phyloP scores from a whole-genome alignment of 1,140 invertebrate species.

The Charaxes varanes region DNA sequence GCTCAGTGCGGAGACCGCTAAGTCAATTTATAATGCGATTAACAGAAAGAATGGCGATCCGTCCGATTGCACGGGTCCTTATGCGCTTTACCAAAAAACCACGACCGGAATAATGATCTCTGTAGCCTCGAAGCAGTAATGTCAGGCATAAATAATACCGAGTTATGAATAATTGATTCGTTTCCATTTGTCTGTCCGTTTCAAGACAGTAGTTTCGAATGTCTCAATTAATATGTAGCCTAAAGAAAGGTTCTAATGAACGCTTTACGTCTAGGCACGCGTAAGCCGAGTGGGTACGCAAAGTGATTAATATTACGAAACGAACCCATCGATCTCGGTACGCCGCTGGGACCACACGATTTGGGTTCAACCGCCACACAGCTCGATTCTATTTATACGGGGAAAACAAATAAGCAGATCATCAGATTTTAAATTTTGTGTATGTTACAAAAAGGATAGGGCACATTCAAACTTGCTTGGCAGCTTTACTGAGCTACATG shows the following conservation, averaged over 20 bases:
- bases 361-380: constrained; percentile 13
- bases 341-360: constrained; percentile 41
- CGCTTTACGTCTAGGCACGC: constrained; percentile 51
- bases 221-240: constrained; percentile 71
- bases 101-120: constrained; percentile 37
- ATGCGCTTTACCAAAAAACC: constrained; percentile 42
- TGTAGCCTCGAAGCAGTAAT: constrained; percentile 23
- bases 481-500: too few relatives aligned
- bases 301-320: constrained; percentile 62
- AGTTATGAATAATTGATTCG: constrained; percentile 39
- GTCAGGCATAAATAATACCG: constrained; percentile 16
- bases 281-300: constrained; percentile 59
- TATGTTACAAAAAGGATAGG: too few relatives aligned
- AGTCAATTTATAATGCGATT: constrained; percentile 67
- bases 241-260: constrained; percentile 65
- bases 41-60: constrained; percentile 58
- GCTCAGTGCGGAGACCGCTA: constrained; percentile 35
- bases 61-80: constrained; percentile 50
- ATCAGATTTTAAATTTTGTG: too few relatives aligned
- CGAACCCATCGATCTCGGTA: constrained; percentile 39
- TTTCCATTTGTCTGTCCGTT: constrained; percentile 39
- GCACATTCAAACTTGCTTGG: too few relatives aligned
- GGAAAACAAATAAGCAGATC: too few relatives aligned
- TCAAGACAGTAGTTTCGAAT: constrained; percentile 56
- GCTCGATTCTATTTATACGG: constrained; percentile 20